Base-by-base conservation (phyloP, 2,888 invertebrate genomes). In the Lumbricus terrestris region DNA sequence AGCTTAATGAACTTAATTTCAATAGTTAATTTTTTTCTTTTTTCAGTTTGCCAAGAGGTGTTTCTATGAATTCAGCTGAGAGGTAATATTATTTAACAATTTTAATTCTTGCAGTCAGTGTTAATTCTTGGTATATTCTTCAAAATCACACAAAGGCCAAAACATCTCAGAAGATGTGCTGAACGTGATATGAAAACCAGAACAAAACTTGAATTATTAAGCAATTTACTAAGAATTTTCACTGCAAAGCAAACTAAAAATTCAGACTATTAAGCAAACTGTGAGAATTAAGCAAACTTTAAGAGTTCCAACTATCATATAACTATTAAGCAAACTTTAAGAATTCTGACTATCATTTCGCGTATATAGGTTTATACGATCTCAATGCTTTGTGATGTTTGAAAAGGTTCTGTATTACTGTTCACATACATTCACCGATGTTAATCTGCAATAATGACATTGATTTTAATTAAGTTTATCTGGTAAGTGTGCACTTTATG, bases 81-180 rank as follows among this genome's bases (percentile, higher is more conserved):
- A 85, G 85, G 85, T 85, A 34, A 69, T 69, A 69, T 69, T 29
- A 69, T 69, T 69, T n/a, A 69, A n/a, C n/a, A 69, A 69, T n/a
- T 69, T 69, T 69, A 69, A 69, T 5, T 13, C 69, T 69, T n/a
- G n/a, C 8, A 69, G 29, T n/a, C 69, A 69, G n/a, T 69, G 69
- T 69, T 69, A 29, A 8, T 69, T 29, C 69, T 69, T 69, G 8
- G 69, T n/a, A n/a, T n/a, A 1, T n/a, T 69, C 29, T 69, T n/a
- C 29, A 69, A 69, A 69, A 5, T 69, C n/a, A 8, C 69, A 69
- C 8, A 69, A 69, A 69, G 8, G 4, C 69, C 13, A n/a, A n/a
- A 69, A n/a, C 69, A 69, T 69, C n/a, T 69, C 29, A 69, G 16
- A 1, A n/a, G n/a, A 69, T 11, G 29, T 47, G n/a, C 69, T 69